phyloP scores from a whole-genome alignment of 2,797 vertebrate genomes.

The Amphiprion clarkii region DNA sequence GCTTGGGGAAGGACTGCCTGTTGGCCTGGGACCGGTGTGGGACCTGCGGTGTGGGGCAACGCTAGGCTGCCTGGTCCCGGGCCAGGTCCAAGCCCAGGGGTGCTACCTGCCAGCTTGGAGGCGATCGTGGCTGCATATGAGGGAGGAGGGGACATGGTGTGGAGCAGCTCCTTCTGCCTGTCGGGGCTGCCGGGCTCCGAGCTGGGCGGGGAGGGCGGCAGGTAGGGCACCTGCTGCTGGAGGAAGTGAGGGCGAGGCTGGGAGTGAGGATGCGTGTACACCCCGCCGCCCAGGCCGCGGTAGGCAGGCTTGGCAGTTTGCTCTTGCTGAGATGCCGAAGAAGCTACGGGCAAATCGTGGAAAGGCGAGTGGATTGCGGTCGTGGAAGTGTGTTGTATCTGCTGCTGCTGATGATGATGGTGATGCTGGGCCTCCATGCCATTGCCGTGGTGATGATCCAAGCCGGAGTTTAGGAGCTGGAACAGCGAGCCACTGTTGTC shows the following conservation, averaged over 20 bases:
- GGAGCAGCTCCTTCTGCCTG: constrained; percentile 95
- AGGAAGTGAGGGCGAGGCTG: constrained; percentile 83
- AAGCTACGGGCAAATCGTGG: constrained; percentile 83
- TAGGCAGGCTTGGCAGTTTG: constrained; percentile 91
- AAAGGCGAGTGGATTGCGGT: constrained; percentile 89
- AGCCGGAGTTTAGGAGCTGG: constrained; percentile 94
- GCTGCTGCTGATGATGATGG: constrained; percentile 72
- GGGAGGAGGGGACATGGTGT: constrained; percentile 95
- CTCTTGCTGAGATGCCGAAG: constrained; percentile 76
- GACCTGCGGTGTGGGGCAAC: constrained; percentile 56
- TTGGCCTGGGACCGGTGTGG: constrained; percentile 54
- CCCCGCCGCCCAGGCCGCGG: constrained; percentile 85
- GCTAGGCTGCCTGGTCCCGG: constrained; percentile 56
- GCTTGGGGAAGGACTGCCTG: constrained; percentile 55
- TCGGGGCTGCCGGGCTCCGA: constrained; percentile 98
- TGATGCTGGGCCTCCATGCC: constrained; percentile 84
- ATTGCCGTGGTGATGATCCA: constrained; percentile 89
- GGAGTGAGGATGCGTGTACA: constrained; percentile 86
- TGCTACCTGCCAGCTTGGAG: constrained; percentile 90
- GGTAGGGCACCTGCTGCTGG: constrained; percentile 89
- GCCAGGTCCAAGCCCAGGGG: constrained; percentile 70
- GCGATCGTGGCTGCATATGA: constrained; percentile 97
- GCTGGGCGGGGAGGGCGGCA: constrained; percentile 96
- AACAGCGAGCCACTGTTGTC: constrained; percentile 91
- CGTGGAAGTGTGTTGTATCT: constrained; percentile 85